Evolutionary conservation across 2,797 vertebrate species (phyloP), one percentile per base, ranked within the genome.

Genomic region (Semotilus atromaculatus): DNA sequence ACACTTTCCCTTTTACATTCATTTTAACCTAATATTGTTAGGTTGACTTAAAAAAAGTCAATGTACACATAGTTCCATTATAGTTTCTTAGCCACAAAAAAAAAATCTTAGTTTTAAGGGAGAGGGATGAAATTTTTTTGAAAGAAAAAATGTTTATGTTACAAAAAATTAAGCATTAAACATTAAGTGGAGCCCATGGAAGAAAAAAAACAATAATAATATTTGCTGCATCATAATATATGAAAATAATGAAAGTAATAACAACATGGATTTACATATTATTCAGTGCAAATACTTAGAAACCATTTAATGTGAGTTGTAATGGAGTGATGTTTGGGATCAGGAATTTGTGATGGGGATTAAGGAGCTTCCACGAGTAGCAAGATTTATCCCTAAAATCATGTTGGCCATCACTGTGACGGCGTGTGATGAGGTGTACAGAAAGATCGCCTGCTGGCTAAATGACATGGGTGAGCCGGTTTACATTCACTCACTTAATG

Each of bases 361-460:
- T 92, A 96, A 96, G 90, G 98, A 98, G 89, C 95, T 99, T 91
- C 97, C 98, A 21, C 96, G 97, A 0, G 88, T 98, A 2, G 94
- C 96, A 55, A 96, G 96, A 58, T 99, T 98, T 94, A 96, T 99
- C 91, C 98, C 98, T 88, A 98, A 99, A 91, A 96, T 99, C 75
- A 91, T 97, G 93, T 94, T 99, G 67, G 98, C 98, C 36, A 89
- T 98, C 95, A 96, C 98, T 92, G 97, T 98, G 95, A 97, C 96
- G 1, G 94, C 95, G 80, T 98, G 97, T 71, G 97, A 98, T 0
- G 98, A 99, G 92, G 95, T 97, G 92, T 99, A 99, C 96, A 97
- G 96, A 94, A 99, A 97, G 92, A 97, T 99, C 0, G 98, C 98
- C 68, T 95, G 96, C 90, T 99, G 98, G 97, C 96, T 99, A 90